Conservation (phyloP, 1,140 invertebrate species). For the Adoxophyes honmai region DNA sequence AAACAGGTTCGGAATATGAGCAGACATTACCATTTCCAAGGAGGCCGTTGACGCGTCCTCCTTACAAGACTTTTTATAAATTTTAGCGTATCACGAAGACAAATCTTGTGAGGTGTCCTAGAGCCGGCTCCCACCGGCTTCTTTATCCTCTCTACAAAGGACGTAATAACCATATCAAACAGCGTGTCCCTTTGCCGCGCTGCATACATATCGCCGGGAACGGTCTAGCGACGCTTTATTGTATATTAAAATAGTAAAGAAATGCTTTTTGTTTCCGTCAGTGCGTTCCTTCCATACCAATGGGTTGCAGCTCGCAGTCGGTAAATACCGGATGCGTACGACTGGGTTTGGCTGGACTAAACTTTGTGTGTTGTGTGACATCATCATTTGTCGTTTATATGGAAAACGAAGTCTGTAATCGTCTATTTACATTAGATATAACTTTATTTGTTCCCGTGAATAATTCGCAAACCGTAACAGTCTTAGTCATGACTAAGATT, state of each 20-base stretch:
- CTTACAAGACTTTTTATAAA: conserved; percentile 47
- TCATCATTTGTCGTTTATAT: neutral
- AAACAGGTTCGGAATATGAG: conserved; percentile 37
- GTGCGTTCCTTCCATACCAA: conserved; percentile 55
- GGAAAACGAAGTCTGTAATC: neutral
- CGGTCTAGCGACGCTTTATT: conserved; percentile 48
- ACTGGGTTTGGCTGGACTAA: too few species aligned
- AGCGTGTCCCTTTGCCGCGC: conserved; percentile 64
- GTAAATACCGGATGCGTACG: too few species aligned
- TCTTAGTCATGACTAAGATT: too few species aligned
- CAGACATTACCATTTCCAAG: conserved; percentile 55
- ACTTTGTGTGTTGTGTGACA: conserved; percentile 7
- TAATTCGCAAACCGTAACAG: neutral
- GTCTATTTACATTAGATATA: conserved; percentile 1
- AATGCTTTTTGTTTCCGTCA: conserved; percentile 67
- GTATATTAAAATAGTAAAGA: conserved; percentile 66
- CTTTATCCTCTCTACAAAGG: conserved; percentile 66
- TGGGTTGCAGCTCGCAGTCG: conserved; percentile 30
- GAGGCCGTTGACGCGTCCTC: conserved; percentile 42
- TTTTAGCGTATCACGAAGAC: conserved; percentile 70
- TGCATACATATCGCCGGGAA: conserved; percentile 62
- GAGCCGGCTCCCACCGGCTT: conserved; percentile 48
- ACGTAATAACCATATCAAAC: conserved; percentile 76
- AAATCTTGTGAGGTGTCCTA: conserved; percentile 60
- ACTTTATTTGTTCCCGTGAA: conserved; percentile 3